phyloP scores from a whole-genome alignment of 2,888 invertebrate species.

The Vesta saturnalis region DNA sequence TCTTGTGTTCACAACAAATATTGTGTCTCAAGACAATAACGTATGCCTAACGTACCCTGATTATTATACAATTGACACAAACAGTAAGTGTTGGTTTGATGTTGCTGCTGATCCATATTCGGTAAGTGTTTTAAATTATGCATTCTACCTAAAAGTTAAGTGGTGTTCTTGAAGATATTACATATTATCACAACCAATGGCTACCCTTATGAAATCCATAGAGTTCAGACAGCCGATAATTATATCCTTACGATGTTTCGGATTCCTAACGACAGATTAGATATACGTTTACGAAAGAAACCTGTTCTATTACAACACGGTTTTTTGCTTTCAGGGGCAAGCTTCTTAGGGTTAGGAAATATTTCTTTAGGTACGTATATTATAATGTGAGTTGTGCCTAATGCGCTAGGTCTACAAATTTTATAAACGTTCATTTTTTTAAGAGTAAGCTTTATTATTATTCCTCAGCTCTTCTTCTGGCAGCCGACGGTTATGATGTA shows the following conservation, averaged over 20 bases:
- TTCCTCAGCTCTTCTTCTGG: constrained; percentile 60
- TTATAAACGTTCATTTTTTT: too few species aligned
- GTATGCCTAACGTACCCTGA: constrained; percentile 58
- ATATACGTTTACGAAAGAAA: constrained; percentile 46
- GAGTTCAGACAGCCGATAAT: constrained; percentile 63
- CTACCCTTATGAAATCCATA: constrained; percentile 61
- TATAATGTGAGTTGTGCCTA: too few species aligned
- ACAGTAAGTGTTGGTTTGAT: constrained; percentile 58
- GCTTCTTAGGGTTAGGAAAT: constrained; percentile 53
- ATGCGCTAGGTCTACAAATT: too few species aligned
- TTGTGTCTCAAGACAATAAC: constrained; percentile 47
- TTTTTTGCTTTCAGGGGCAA: constrained; percentile 51
- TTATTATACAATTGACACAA: constrained; percentile 55
- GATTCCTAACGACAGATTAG: constrained; percentile 53
- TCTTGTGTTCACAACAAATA: background rate
- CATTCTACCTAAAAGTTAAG: background rate
- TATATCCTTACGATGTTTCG: constrained; percentile 63
- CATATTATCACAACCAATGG: constrained; percentile 60
- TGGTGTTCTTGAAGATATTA: constrained; percentile 1
- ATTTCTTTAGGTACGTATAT: constrained; percentile 55
- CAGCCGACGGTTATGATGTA: constrained; percentile 65
- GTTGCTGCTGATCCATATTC: constrained; percentile 52
- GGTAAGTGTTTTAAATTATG: constrained; percentile 51
- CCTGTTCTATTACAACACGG: constrained; percentile 59
- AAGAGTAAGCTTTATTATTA: background rate